A percentile compares a stretch with the other conserved stretches of the same genome.
Evolutionary conservation across 2,797 vertebrate species (phyloP).

Genomic region (Squalus acanthias): DNA sequence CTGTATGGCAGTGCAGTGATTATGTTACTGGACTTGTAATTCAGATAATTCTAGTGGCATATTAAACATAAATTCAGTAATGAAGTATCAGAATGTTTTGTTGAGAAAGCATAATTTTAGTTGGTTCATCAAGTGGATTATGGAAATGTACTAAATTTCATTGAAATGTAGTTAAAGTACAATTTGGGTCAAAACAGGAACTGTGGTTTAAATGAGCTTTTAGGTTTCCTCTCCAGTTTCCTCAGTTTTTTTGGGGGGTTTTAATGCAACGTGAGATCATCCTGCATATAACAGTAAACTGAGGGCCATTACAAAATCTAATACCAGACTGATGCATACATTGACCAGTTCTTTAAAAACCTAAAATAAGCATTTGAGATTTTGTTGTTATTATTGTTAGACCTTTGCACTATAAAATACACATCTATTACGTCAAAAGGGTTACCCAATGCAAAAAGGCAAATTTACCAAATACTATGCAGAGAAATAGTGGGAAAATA

Average conservation of each 20-base stretch:
- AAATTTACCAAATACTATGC: neutral
- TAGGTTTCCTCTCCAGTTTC: neutral
- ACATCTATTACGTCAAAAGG: neutral
- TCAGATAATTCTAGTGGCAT: neutral
- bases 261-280: neutral
- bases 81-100: no score
- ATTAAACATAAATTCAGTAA: no score
- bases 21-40: neutral
- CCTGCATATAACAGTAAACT: neutral
- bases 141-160: no score
- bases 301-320: neutral
- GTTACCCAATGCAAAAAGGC: neutral
- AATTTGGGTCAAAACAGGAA: neutral
- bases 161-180: neutral
- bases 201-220: neutral
- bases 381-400: neutral
- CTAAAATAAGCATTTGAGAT: neutral
- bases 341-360: neutral
- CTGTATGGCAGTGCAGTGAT: neutral
- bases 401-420: neutral
- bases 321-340: neutral
- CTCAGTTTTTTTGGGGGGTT: neutral
- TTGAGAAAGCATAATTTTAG: no score
- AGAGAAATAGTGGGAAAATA: neutral
- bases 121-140: no score